Evolutionary conservation across 2,113 vertebrate species (phyloP).

Genomic region (Ictalurus punctatus): DNA sequence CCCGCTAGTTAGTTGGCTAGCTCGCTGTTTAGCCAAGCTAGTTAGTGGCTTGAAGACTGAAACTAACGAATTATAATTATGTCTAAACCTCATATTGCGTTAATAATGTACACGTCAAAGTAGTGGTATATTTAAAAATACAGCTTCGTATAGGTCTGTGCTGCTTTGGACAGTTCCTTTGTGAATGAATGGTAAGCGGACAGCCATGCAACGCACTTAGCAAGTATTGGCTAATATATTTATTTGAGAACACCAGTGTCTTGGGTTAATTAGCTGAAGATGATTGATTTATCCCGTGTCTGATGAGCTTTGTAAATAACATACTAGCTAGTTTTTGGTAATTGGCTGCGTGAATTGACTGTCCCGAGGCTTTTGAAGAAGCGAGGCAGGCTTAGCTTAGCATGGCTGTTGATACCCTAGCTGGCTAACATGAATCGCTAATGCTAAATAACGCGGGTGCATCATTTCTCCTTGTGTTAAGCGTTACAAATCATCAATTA

Average conservation of each 20-base stretch:
- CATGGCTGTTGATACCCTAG: neutral
- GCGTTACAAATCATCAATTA: neutral
- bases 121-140: neutral
- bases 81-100: neutral
- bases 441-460: neutral
- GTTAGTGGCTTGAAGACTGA: neutral
- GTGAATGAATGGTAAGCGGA: neutral
- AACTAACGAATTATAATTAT: neutral
- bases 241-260: neutral
- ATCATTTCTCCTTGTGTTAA: neutral
- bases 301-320: neutral
- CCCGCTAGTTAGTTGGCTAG: neutral
- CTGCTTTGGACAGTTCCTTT: neutral
- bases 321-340: neutral
- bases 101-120: neutral
- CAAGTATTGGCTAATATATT: neutral
- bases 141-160: no score
- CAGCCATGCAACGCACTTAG: neutral
- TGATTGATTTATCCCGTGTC: no score
- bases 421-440: neutral
- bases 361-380: neutral
- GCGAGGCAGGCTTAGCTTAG: neutral
- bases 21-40: neutral
- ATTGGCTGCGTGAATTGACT: neutral
- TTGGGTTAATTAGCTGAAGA: no score